Base-by-base conservation (phyloP, 1,140 invertebrate species). In the Aphaenogaster floridana region DNA sequence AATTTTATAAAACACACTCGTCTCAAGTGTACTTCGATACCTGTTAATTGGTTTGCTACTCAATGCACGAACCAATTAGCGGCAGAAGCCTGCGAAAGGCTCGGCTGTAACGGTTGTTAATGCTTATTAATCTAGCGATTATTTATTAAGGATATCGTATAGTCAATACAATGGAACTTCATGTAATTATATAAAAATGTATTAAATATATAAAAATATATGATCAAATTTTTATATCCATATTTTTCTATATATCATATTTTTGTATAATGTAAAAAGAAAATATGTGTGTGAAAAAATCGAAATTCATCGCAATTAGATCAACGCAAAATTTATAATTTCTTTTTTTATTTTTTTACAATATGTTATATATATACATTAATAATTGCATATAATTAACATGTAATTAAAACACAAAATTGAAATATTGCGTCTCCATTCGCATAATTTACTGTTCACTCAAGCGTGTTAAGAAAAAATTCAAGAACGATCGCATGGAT, bases 11-110 rank as follows among this genome's bases (percentile, higher is more conserved):
- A 74, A 42, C 7, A 39, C n/a, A 84, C 28, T 28, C n/a, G 36
- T 81, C 28, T 76, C 69, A 74, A 84, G 69, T 57, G 6, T 11
- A 34, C 71, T 76, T 72, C n/a, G 50, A 90, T 89, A 69, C 59
- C 54, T 90, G 61, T 69, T 90, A 89, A 89, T 89, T 63, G 9
- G 59, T 21, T 76, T 28, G 42, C 21, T 80, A 42, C 57, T 81
- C 59, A 81, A 81, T 36, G 87, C 72, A 42, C 34, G 76, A 89
- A 90, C 50, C 54, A 83, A 89, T 90, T 81, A 87, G 21, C 34
- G n/a, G n/a, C 17, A 39, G 63, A 83, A 72, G n/a, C 36, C 13
- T 77, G 45, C 11, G 59, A n/a, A 69, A 76, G 50, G 15, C 68
- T 34, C n/a, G 42, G 7, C 57, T 48, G 21, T 88, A 89, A 78